Percentiles rank a stretch among this genome's conserved stretches.
phyloP scores from a whole-genome alignment of 2,797 vertebrate genomes.

The Nyctibius grandis region DNA sequence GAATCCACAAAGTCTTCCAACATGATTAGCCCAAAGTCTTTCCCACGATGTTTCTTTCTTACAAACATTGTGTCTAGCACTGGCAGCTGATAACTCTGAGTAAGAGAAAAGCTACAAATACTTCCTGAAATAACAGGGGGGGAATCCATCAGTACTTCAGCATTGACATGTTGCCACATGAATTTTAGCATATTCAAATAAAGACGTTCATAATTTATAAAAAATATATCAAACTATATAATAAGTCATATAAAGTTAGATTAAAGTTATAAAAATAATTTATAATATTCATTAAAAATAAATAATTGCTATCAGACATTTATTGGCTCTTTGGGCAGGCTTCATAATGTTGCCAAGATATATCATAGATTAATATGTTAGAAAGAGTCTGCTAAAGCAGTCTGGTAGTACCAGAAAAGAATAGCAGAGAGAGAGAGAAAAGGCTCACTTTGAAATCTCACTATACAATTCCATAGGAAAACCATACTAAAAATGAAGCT shows the following conservation, averaged over 20 bases:
- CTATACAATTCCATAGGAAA: neutral
- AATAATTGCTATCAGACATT: neutral
- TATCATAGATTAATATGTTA: neutral
- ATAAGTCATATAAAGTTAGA: neutral
- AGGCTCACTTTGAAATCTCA: neutral
- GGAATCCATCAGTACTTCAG: neutral
- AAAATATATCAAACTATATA: neutral
- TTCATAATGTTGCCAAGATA: neutral
- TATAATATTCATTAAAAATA: neutral
- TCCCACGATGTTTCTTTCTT: conserved; percentile 77
- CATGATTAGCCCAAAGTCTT: conserved; percentile 80
- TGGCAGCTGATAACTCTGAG: conserved; percentile 77
- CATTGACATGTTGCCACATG: neutral
- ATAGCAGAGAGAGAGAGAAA: neutral
- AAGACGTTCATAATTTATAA: neutral
- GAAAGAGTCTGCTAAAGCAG: neutral
- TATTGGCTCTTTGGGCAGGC: neutral
- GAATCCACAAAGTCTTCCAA: conserved; percentile 86
- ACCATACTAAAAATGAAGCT: neutral
- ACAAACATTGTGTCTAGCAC: conserved; percentile 90
- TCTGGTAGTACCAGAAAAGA: neutral
- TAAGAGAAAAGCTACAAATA: conserved; percentile 47
- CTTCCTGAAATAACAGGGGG: conserved; percentile 75
- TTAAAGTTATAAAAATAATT: neutral
- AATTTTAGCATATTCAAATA: neutral